Evolutionary conservation across 2,797 vertebrate genomes (phyloP).

Genomic region (Trichosurus vulpecula): DNA sequence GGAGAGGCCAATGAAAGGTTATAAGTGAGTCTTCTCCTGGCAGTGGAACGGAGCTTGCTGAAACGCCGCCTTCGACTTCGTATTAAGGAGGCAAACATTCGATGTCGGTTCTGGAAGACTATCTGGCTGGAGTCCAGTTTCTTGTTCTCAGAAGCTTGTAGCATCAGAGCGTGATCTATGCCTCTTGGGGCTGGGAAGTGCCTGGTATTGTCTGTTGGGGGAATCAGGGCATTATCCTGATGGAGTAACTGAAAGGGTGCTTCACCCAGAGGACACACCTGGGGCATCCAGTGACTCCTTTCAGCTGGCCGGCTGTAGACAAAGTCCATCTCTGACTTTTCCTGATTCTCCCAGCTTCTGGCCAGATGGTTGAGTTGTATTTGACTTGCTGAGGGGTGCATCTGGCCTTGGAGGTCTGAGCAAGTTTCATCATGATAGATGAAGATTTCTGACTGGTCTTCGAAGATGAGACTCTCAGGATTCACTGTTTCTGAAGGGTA

Average conservation of each 20-base stretch:
- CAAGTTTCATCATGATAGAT: neutral
- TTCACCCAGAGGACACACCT: neutral
- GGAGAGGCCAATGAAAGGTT: neutral
- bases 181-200: neutral
- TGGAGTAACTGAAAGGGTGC: neutral
- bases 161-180: neutral
- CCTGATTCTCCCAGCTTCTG: neutral
- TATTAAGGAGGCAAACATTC: neutral
- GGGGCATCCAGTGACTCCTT: neutral
- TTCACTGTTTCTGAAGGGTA: too few relatives aligned
- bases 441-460: neutral
- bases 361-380: neutral
- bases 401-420: neutral
- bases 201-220: neutral
- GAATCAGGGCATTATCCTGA: neutral
- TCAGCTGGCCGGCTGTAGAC: neutral
- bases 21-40: neutral
- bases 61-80: neutral
- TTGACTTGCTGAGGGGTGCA: neutral
- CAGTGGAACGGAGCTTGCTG: neutral
- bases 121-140: neutral
- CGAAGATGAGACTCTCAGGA: too few relatives aligned
- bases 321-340: neutral
- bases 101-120: neutral
- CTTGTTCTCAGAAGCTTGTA: neutral